A percentile compares a stretch with the other conserved stretches of the same genome.
phyloP scores from a whole-genome alignment of 2,113 vertebrate species.

The Gadus chalcogrammus region DNA sequence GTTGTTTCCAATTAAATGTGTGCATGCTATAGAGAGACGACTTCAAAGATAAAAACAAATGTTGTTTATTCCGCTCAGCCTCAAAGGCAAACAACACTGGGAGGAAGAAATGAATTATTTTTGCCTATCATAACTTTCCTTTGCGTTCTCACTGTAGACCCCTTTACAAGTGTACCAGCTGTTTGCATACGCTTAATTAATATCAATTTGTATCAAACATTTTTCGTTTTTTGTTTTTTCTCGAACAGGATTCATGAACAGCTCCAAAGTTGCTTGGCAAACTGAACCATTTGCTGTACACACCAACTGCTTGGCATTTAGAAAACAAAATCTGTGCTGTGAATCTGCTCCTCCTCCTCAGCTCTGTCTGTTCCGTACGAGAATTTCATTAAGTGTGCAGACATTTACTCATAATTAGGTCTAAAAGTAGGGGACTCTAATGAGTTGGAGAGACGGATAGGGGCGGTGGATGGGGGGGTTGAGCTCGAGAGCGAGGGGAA shows the following conservation, averaged over 20 bases:
- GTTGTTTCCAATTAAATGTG: conserved; percentile 53
- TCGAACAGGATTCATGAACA: conserved; percentile 20
- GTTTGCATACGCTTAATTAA: conserved; percentile 64
- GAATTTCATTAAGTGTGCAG: conserved; percentile 57
- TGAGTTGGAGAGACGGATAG: conserved; percentile 29
- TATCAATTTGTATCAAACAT: conserved; percentile 60
- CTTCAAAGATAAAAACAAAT: conserved; percentile 63
- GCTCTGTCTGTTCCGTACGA: conserved; percentile 20
- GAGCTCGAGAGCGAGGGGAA: neutral
- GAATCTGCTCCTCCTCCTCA: conserved; percentile 29
- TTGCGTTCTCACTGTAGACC: conserved; percentile 40
- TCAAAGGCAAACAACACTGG: conserved; percentile 55
- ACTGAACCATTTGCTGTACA: conserved; percentile 52
- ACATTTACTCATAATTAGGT: conserved; percentile 58
- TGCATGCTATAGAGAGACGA: conserved; percentile 42
- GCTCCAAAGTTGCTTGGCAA: conserved; percentile 52
- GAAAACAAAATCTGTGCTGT: conserved; percentile 41
- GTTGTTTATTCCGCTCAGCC: conserved; percentile 57
- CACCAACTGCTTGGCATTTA: conserved; percentile 42
- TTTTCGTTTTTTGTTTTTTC: conserved; percentile 24
- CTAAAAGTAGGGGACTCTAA: conserved; percentile 52
- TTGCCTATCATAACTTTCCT: conserved; percentile 46
- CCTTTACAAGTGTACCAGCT: conserved; percentile 32
- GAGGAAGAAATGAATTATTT: conserved; percentile 52
- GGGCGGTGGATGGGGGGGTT: conserved; percentile 8